Evolutionary conservation across 2,797 vertebrate species (phyloP), one percentile per base, ranked within the genome.

Genomic region (Thalassophryne amazonica): DNA sequence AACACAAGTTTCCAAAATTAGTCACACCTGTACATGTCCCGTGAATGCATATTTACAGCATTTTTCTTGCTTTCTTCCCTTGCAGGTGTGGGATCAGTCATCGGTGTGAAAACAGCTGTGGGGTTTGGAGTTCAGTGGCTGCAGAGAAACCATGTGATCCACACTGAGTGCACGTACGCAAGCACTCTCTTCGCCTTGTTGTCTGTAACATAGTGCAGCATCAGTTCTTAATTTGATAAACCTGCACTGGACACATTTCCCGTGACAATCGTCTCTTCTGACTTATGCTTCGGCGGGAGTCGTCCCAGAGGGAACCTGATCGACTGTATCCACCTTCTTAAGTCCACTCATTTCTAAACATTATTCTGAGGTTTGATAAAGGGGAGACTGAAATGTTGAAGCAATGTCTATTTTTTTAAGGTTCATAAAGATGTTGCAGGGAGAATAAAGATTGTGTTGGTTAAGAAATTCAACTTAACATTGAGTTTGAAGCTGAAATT

Each of bases 51-150:
- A 19, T 20, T 3, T 20, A 20, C 20, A 19, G 7, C 21, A 22
- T 22, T 62, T 14, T 77, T 17, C 7, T 43, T 33, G 11, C 40
- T 9, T 39, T 60, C 62, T 74, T 61, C 21, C 67, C 35, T 76
- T 78, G 58, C 88, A 99, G 97, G 95, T 98, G 77, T 99, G 97
- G 97, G 97, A 99, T 89, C 97, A 99, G 90, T 99, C 97, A 38
- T 98, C 97, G 23, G 97, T 99, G 80, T 99, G 94, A 96, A 70
- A 75, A 28, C 4, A 20, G 15, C 0, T 32, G 35, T 0, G 11
- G 1, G 6, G 28, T 15, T 51, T 18, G 63, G 55, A 68, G 60
- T 28, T 11, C n/a, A n/a, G n/a, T 19, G 20, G 52, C 35, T 54
- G 57, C 77, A 73, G 49, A 69, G 27, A 50, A 67, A 52, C 45